Base-by-base conservation (phyloP, 2,113 vertebrate genomes). In the Greenwoodochromis staneri region DNA sequence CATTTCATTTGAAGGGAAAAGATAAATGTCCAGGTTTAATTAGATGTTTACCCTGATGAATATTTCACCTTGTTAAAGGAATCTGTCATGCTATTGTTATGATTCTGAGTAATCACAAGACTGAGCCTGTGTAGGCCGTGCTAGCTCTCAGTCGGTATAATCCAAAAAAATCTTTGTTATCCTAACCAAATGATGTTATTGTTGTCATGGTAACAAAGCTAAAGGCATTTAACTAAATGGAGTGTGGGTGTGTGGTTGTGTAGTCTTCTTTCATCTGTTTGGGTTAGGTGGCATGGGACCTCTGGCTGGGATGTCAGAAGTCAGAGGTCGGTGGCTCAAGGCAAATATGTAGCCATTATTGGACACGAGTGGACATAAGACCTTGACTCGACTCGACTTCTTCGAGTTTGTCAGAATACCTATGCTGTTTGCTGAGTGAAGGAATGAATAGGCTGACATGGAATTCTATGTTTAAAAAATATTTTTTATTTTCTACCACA, bases 401-500 rank as follows among this genome's bases (percentile, higher is more conserved):
- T 40, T 53, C 5, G 3, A 47, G 34, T 59, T 87, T 14, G 38
- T 63, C 34, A 45, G 16, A 4, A 47, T 83, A 71, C 31, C 80
- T 16, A 2, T 81, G 4, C 24, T 76, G 47, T 63, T 12, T 21
- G 42, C 27, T 19, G 16, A 11, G 69, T 45, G 24, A 76, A 47
- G 24, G 16, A 76, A 49, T 78, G 73, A 78, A 51, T 31, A 51
- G 45, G 24, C 27, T 78, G 16, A 78, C 17, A 12, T 8, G 29
- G 45, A 78, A 78, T 78, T 51, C 47, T 78, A 34, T 85, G 71
- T 95, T 96, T 96, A 93, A 94, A 97, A 94, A 97, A 96, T 95
- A 97, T 95, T 87, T 96, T 66, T 97, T 96, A 96, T 97, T 96
- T 90, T 94, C 89, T 92, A 87, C 96, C 83, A 94, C 94, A 93